Base-by-base conservation (phyloP, 2,888 invertebrate genomes). In the Ligdia adustata region DNA sequence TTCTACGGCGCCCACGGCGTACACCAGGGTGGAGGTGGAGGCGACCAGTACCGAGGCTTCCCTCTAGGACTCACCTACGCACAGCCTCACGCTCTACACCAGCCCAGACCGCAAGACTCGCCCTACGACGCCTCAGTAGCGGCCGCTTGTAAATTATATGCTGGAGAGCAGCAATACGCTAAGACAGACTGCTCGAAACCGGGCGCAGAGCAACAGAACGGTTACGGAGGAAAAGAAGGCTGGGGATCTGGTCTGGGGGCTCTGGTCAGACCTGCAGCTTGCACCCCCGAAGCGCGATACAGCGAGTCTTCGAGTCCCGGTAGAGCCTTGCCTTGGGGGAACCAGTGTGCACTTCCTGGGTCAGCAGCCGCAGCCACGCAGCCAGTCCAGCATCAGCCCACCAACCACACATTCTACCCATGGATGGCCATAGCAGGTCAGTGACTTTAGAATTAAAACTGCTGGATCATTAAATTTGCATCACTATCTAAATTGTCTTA, bases 351-450 rank as follows among this genome's bases (percentile, higher is more conserved):
- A 68, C 92, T 97, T 75, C 96, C 96, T 75, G 94, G 95, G 64
- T 92, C 96, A 59, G 94, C 95, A 58, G 94, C 95, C 61, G 93
- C 95, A 75, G 94, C 95, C 66, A 93, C 94, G 37, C 95, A 96
- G 69, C 96, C 95, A 79, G 94, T 96, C 65, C 96, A 97, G 89
- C 97, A 97, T 90, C 96, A 96, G 91, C 93, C 95, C 86, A 94
- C 93, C 91, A 96, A 94, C 90, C 97, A 97, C 93, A 97, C 97
- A 79, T 98, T 98, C 92, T 98, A 98, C 91, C 98, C 98, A 71
- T 98, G 98, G 98, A 98, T 98, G 98, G 97, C 97, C 91, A 97
- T 98, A 93, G 97, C 97, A 97, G 98, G 98, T 97, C 90, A 94
- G 96, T 92, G 20, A 44, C 31, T 28, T 49, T 32, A 31, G 34